These are phyloP conservation scores for Aporrectodea caliginosa DNA, from an alignment of 1,140 invertebrate genomes.

Conservation along the genomic window DNA sequence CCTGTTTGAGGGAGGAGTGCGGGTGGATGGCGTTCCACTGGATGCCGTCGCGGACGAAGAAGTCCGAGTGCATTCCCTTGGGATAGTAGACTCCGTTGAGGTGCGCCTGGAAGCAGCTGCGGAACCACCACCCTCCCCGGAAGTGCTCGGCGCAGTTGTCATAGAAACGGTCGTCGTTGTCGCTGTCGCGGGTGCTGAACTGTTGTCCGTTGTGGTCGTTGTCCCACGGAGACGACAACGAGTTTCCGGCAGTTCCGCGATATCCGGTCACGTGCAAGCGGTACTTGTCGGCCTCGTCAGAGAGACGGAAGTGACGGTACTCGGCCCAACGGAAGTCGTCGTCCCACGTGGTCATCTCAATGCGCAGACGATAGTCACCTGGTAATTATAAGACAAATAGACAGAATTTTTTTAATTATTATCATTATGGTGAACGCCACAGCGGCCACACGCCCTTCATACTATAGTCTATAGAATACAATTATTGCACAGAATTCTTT, in stretches of 20 bases:
- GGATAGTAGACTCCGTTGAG: slow-evolving; percentile 76
- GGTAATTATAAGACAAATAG: too few species aligned
- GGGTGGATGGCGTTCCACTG: slow-evolving; percentile 54
- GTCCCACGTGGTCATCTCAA: slow-evolving; percentile 65
- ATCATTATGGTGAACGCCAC: too few species aligned
- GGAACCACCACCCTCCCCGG: slow-evolving; percentile 60
- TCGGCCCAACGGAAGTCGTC: slow-evolving; percentile 59
- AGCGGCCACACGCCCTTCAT: too few species aligned
- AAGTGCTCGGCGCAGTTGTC: slow-evolving; percentile 66
- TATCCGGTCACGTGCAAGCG: slow-evolving; percentile 64
- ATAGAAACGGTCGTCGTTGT: slow-evolving; percentile 68
- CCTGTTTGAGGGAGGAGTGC: slow-evolving; percentile 49
- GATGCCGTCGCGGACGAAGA: slow-evolving; percentile 52
- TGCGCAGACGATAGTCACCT: slow-evolving; percentile 59
- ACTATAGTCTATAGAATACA: too few species aligned
- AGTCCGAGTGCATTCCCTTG: slow-evolving; percentile 49
- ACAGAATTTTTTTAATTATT: too few species aligned
- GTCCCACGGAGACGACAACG: slow-evolving; percentile 48
- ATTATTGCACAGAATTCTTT: too few species aligned
- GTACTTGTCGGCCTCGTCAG: slow-evolving; percentile 65
- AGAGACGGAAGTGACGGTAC: slow-evolving; percentile 68
- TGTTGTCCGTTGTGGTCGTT: slow-evolving; percentile 67
- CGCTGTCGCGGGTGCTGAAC: slow-evolving; percentile 69
- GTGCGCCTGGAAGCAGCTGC: slow-evolving; percentile 86
- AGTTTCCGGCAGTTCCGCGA: slow-evolving; percentile 61